Evolutionary conservation across 2,888 invertebrate species (phyloP).

Genomic region (Oeneis ivallda): DNA sequence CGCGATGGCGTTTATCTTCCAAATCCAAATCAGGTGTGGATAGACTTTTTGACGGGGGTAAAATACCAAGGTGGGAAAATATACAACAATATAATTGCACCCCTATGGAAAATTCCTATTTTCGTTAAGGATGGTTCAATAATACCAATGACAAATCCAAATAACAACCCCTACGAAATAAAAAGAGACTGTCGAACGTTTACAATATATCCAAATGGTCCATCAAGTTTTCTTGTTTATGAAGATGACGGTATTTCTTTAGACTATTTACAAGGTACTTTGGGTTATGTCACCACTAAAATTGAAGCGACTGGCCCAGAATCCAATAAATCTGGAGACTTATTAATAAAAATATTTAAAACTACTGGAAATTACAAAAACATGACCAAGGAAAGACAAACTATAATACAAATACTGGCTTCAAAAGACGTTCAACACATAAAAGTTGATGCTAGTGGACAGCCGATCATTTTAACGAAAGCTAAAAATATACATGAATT

Average conservation of each 20-base stretch:
- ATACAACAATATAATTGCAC: constrained; percentile 58
- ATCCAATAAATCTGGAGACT: constrained; percentile 51
- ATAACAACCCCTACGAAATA: constrained; percentile 67
- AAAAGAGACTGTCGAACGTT: constrained; percentile 59
- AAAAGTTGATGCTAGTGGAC: constrained; percentile 57
- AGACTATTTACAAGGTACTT: constrained; percentile 52
- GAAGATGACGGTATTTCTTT: constrained; percentile 70
- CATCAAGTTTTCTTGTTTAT: constrained; percentile 57
- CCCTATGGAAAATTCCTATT: constrained; percentile 71
- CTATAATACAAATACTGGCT: constrained; percentile 62
- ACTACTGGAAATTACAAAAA: constrained; percentile 58
- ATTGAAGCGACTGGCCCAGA: constrained; percentile 52
- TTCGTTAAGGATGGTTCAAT: constrained; percentile 71
- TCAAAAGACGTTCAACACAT: constrained; percentile 51
- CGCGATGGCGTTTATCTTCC: constrained; percentile 67
- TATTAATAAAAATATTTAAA: constrained; percentile 58
- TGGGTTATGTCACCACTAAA: constrained; percentile 55
- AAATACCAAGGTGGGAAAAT: constrained; percentile 71
- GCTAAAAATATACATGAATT: constrained; percentile 57
- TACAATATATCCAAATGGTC: constrained; percentile 61
- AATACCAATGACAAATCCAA: constrained; percentile 67
- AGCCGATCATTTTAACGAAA: constrained; percentile 49
- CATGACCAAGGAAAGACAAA: constrained; percentile 58
- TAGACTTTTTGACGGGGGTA: constrained; percentile 68
- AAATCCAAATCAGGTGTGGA: constrained; percentile 62